Conservation (phyloP, 2,113 vertebrate species). For the Arizona elegans region DNA sequence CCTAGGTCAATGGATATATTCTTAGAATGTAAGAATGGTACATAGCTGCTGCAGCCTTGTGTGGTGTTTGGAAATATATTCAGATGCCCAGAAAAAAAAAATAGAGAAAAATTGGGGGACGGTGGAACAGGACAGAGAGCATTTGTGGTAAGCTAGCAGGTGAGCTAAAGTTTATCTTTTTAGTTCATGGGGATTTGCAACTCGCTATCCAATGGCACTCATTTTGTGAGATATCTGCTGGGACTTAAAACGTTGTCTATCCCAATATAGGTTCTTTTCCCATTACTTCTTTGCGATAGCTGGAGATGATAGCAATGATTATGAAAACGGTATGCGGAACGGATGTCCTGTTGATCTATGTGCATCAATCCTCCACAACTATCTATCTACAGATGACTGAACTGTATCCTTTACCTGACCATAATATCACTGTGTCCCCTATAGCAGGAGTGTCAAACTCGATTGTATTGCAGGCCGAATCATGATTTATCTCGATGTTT, state of each 20-base stretch:
- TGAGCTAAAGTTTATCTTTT: neutral
- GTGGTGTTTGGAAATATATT: neutral
- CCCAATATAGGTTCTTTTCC: neutral
- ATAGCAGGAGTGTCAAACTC: neutral
- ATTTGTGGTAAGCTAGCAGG: neutral
- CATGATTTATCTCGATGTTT: too few species aligned
- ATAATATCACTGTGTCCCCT: neutral
- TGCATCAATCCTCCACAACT: neutral
- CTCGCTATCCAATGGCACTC: neutral
- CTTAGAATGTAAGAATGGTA: neutral
- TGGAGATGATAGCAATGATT: neutral
- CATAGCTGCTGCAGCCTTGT: neutral
- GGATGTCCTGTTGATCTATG: neutral
- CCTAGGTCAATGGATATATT: neutral
- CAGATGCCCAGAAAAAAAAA: neutral
- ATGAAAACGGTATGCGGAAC: neutral
- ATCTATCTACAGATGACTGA: neutral
- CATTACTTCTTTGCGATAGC: neutral
- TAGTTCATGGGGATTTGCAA: neutral
- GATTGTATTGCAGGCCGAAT: too few species aligned
- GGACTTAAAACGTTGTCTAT: neutral
- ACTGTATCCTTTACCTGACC: neutral
- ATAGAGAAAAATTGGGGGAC: neutral
- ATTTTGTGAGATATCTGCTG: neutral
- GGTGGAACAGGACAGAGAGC: neutral